Evolutionary conservation across 2,797 vertebrate genomes (phyloP).

Genomic region (Gambelia wislizenii): DNA sequence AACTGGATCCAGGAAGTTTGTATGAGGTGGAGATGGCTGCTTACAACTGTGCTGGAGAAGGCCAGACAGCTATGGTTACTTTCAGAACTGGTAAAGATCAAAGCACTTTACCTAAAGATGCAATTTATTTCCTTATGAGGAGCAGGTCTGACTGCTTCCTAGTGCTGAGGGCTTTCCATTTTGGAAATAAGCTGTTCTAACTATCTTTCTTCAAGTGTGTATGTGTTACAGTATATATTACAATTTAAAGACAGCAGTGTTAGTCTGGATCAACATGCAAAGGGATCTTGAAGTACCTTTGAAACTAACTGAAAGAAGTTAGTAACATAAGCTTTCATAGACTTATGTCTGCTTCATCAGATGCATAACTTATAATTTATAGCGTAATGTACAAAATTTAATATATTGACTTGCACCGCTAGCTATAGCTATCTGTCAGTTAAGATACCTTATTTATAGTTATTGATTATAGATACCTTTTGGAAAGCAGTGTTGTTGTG

Average conservation of each 20-base stretch:
- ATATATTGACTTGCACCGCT: background rate
- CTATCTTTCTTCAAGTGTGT: background rate
- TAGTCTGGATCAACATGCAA: too few species aligned
- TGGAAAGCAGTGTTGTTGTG: background rate
- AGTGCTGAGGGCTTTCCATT: background rate
- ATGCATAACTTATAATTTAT: too few species aligned
- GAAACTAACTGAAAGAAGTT: too few species aligned
- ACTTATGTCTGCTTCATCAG: too few species aligned
- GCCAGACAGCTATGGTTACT: slow-evolving; percentile 98
- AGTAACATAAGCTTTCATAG: too few species aligned
- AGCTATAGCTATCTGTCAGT: background rate
- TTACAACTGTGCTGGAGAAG: slow-evolving; percentile 92
- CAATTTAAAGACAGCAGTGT: background rate
- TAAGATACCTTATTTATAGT: background rate
- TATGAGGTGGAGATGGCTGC: slow-evolving; percentile 98
- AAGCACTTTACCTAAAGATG: background rate
- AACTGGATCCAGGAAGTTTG: slow-evolving; percentile 91
- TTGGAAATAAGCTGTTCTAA: background rate
- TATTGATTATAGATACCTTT: background rate
- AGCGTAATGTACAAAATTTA: too few species aligned
- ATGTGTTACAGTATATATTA: background rate
- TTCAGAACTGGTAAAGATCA: slow-evolving; percentile 92
- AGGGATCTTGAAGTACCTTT: too few species aligned
- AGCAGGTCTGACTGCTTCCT: background rate
- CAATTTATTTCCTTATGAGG: background rate